Base-by-base conservation (phyloP, 2,888 invertebrate species). In the Gastrophysa polygoni region DNA sequence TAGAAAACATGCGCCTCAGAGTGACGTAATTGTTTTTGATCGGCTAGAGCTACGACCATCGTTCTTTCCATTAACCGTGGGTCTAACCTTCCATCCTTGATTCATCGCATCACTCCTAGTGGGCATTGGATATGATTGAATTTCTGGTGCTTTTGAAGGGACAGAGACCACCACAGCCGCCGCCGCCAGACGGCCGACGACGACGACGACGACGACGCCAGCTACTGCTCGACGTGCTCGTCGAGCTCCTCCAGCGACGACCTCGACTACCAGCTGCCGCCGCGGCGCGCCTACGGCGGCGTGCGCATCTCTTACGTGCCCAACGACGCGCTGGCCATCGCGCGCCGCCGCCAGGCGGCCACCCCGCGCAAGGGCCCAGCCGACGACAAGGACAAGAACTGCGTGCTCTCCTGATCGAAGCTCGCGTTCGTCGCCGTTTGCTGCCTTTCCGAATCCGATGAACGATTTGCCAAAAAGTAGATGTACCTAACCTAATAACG, bases 221-320 rank as follows among this genome's bases (percentile, higher is more conserved):
- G 93, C 77, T 90, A 91, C 76, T 96, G 95, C 80, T 95, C 95
- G 43, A 95, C 96, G 11, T 96, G 96, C 69, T 95, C 93, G 0
- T 89, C 89, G 50, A 89, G 89, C 73, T 92, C 93, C 21, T 93
- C 93, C 14, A 94, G 95, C 56, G 95, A 94, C 68, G 92, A 93
- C 69, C 90, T 92, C 75, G 92, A 94, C 68, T 95, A 95, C 80
- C 91, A 93, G 65, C 82, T 95, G 73, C 94, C 95, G 2, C 89
- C 93, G 43, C 83, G 93, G 70, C 85, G 92, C 61, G 92, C 92
- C 54, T 93, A 93, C 78, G 93, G 93, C 58, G 95, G 95, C 43
- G 93, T 95, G 11, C 83, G 95, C 70, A 94, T 95, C 74, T 93
- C 95, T 8, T 96, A 96, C 82, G 95, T 96, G 68, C 95, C 95